Conservation (phyloP, 2,797 vertebrate species). For the Poeciliopsis gracilis region DNA sequence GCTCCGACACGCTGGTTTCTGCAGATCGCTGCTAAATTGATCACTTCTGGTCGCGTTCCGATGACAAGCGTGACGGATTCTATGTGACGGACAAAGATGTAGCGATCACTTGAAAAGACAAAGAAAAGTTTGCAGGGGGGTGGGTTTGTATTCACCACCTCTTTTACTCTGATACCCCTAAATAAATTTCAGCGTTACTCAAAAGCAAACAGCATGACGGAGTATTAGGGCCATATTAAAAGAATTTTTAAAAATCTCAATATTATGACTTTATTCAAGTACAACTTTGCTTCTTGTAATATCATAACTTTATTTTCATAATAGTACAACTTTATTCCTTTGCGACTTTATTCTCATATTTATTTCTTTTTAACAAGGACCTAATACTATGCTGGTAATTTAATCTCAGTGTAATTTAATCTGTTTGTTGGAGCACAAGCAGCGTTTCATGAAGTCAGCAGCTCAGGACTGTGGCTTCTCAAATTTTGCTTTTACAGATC, state of each 20-base stretch:
- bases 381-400: too few relatives aligned
- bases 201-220: too few relatives aligned
- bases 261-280: too few relatives aligned
- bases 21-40: background rate
- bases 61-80: background rate
- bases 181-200: background rate
- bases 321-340: too few relatives aligned
- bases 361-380: too few relatives aligned
- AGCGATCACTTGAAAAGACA: background rate
- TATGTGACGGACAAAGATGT: background rate
- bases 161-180: background rate
- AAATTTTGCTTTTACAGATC: background rate
- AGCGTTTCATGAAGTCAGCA: background rate
- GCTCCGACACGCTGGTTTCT: constrained; percentile 31
- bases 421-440: too few relatives aligned
- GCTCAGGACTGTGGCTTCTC: background rate
- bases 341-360: too few relatives aligned
- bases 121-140: background rate
- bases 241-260: too few relatives aligned
- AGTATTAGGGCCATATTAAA: background rate
- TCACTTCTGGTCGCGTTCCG: background rate
- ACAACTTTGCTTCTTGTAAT: too few relatives aligned
- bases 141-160: background rate
- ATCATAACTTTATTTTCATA: too few relatives aligned
- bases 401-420: too few relatives aligned